Evolutionary conservation across 2,888 invertebrate genomes (phyloP).

Genomic region (Ethmia dodecea): DNA sequence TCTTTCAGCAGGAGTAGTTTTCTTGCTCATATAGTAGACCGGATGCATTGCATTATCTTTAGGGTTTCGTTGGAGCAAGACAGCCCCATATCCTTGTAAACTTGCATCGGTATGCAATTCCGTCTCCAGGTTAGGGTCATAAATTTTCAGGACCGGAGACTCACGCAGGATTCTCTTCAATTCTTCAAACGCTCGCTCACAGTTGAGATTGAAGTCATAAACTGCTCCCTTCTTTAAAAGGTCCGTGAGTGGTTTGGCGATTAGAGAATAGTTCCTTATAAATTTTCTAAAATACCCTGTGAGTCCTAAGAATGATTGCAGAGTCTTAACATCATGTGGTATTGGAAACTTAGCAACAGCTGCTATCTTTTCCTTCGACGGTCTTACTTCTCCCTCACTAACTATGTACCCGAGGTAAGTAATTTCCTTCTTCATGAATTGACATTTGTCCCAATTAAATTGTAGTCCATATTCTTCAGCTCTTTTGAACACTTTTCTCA

Average conservation of each 20-base stretch:
- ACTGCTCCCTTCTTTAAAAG: slow-evolving; percentile 14
- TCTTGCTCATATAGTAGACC: slow-evolving; percentile 15
- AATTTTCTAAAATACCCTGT: slow-evolving; percentile 20
- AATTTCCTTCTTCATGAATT: slow-evolving; percentile 28
- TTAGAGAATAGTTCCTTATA: slow-evolving; percentile 18
- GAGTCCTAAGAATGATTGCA: slow-evolving; percentile 20
- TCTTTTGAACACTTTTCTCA: slow-evolving; percentile 18
- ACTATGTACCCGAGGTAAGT: slow-evolving; percentile 25
- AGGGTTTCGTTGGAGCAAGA: slow-evolving; percentile 16
- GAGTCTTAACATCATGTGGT: slow-evolving; percentile 14
- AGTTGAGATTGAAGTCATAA: slow-evolving; percentile 18
- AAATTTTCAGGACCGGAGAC: slow-evolving; percentile 18
- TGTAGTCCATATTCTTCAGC: slow-evolving; percentile 24
- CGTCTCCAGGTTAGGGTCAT: slow-evolving; percentile 17
- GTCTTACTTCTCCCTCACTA: slow-evolving; percentile 15
- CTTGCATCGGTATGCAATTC: slow-evolving; percentile 25
- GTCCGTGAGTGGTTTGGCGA: slow-evolving; percentile 23
- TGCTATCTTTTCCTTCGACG: slow-evolving; percentile 16
- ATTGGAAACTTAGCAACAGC: slow-evolving; percentile 17
- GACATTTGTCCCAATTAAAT: slow-evolving; percentile 37
- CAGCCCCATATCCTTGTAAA: slow-evolving; percentile 17
- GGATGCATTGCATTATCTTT: slow-evolving; percentile 16
- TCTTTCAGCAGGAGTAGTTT: slow-evolving; percentile 14
- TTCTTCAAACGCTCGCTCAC: slow-evolving; percentile 13
- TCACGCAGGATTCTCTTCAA: slow-evolving; percentile 18